Conservation (phyloP, 1,140 invertebrate species). For the Rhizoglyphus robini region DNA sequence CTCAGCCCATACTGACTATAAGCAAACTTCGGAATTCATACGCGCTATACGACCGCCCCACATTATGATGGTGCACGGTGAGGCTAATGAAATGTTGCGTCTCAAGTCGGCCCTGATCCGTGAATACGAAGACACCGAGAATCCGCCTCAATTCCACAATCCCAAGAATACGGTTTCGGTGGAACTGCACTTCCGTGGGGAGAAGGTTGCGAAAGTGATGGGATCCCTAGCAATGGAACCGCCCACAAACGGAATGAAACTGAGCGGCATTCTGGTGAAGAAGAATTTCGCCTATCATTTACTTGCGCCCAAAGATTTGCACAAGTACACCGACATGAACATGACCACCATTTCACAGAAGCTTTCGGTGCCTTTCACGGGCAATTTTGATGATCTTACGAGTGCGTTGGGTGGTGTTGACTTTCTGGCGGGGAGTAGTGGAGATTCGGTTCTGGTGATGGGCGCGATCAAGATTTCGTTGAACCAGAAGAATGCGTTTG, state of each 20-base stretch:
- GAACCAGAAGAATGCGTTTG: constrained; percentile 48
- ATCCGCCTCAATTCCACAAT: constrained; percentile 83
- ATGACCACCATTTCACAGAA: constrained; percentile 82
- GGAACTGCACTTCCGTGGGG: constrained; percentile 82
- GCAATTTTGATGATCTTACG: constrained; percentile 58
- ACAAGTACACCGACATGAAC: constrained; percentile 89
- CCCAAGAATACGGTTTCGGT: constrained; percentile 88
- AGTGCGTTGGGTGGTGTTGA: constrained; percentile 68
- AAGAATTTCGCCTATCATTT: constrained; percentile 97
- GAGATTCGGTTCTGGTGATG: constrained; percentile 49
- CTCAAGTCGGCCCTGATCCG: constrained; percentile 82
- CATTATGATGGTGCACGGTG: constrained; percentile 93
- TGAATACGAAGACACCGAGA: constrained; percentile 84
- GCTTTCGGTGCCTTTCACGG: constrained; percentile 71
- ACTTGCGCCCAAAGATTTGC: constrained; percentile 72
- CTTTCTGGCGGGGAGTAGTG: constrained; percentile 54
- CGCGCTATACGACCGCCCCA: constrained; percentile 82
- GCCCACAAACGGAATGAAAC: constrained; percentile 55
- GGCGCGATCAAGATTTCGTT: constrained; percentile 60
- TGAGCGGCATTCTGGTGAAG: constrained; percentile 90
- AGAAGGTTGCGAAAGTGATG: constrained; percentile 96
- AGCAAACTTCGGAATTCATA: constrained; percentile 96
- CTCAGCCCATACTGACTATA: constrained; percentile 97
- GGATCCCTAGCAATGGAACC: constrained; percentile 70
- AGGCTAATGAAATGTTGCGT: constrained; percentile 95